These are phyloP conservation scores for Chlorops oryzae DNA, from an alignment of 1,140 invertebrate genomes.

Conservation along the genomic window DNA sequence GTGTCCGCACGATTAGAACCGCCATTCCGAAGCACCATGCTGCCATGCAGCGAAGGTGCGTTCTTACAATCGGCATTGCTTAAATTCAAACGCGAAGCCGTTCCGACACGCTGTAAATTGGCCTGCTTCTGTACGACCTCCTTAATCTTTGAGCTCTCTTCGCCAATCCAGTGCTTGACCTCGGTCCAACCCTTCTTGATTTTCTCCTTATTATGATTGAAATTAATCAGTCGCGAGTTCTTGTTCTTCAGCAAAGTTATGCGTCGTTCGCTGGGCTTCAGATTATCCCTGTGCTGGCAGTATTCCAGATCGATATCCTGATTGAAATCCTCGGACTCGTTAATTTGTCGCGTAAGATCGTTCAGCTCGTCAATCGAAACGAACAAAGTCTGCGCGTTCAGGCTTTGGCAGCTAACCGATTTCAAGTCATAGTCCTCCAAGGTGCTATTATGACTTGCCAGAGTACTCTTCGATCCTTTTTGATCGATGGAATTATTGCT, in stretches of 20 bases:
- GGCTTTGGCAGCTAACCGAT: conserved; percentile 43
- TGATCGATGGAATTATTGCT: conserved; percentile 16
- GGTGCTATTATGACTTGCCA: conserved; percentile 18
- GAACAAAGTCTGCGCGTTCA: conserved; percentile 39
- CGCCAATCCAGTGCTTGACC: conserved; percentile 52
- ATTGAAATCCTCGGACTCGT: conserved; percentile 43
- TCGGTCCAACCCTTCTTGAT: conserved; percentile 51
- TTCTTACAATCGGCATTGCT: conserved; percentile 9
- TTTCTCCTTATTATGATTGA: conserved; percentile 48
- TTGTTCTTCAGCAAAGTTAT: conserved; percentile 45
- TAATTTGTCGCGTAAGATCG: conserved; percentile 41
- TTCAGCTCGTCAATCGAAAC: conserved; percentile 46
- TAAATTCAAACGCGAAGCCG: conserved; percentile 27
- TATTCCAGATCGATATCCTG: conserved; percentile 43
- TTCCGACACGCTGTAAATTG: conserved; percentile 48
- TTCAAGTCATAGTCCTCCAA: conserved; percentile 41
- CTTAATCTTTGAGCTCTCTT: conserved; percentile 49
- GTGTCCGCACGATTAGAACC: not conserved
- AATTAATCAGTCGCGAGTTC: conserved; percentile 37
- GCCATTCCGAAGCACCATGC: not conserved
- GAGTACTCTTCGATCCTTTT: conserved; percentile 24
- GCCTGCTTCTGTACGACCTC: conserved; percentile 52
- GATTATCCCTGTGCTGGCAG: conserved; percentile 40
- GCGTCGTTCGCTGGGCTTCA: conserved; percentile 37
- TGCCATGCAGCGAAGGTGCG: conserved; percentile 12